These are phyloP conservation scores for Tetramorium simillimum DNA, from an alignment of 1,140 invertebrate species.

Conservation along the genomic window DNA sequence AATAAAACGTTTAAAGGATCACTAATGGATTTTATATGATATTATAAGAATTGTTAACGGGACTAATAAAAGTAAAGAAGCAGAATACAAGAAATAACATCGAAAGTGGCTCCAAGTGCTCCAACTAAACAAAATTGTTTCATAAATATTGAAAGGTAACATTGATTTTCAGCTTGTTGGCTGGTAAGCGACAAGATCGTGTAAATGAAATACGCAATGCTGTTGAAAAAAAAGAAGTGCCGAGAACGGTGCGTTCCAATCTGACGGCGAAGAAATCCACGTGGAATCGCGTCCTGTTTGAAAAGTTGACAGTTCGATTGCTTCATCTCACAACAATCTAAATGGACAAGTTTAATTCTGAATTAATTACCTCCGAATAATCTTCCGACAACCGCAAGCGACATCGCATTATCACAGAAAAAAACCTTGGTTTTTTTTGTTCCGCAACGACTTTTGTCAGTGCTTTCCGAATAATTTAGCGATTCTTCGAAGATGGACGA, in stretches of 20 bases:
- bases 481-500: conserved; percentile 76
- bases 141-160: conserved; percentile 7
- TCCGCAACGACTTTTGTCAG: not conserved
- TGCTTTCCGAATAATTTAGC: not conserved
- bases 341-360: not conserved
- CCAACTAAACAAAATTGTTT: not conserved
- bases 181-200: not conserved
- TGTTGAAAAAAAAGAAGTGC: conserved; percentile 26
- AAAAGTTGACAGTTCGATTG: conserved; percentile 4
- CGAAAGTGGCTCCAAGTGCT: conserved; percentile 43
- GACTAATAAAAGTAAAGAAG: not conserved
- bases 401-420: not conserved
- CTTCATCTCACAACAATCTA: not conserved
- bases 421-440: not conserved
- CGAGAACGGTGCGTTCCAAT: not conserved
- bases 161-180: conserved; percentile 47
- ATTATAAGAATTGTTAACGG: not conserved
- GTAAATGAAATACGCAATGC: conserved; percentile 2
- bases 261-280: not conserved
- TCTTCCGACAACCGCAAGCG: not conserved
- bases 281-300: not conserved
- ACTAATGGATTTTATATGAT: not conserved
- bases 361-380: conserved; percentile 8
- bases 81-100: not conserved
- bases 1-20: not conserved